Evolutionary conservation across 2,888 invertebrate species (phyloP).

Genomic region (Meganola albula): DNA sequence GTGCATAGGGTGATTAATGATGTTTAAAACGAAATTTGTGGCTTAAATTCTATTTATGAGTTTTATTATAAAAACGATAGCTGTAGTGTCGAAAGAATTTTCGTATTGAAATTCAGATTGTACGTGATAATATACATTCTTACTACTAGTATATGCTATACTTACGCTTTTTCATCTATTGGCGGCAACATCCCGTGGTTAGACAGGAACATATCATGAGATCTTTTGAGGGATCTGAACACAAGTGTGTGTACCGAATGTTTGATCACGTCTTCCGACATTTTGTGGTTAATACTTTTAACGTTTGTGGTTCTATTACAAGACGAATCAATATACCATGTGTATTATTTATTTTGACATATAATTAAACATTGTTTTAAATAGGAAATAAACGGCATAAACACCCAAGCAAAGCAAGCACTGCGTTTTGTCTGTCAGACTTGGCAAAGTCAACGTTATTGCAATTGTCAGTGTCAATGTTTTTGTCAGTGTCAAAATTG

Average conservation of each 20-base stretch:
- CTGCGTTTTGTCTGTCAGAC: conserved; percentile 19
- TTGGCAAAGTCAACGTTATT: too few relatives aligned
- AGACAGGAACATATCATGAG: conserved; percentile 97
- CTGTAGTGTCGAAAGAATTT: too few relatives aligned
- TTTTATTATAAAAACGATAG: too few relatives aligned
- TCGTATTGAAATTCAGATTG: neutral
- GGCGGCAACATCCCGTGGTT: conserved; percentile 92
- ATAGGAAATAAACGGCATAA: too few relatives aligned
- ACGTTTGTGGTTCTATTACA: too few relatives aligned
- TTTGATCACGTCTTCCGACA: conserved; percentile 91
- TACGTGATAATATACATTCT: neutral
- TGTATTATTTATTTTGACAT: neutral
- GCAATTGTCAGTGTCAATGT: neutral
- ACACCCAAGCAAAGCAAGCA: conserved; percentile 4
- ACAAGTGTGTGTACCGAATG: conserved; percentile 98
- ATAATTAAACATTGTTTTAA: neutral
- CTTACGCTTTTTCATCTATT: conserved; percentile 90
- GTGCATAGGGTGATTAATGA: too few relatives aligned
- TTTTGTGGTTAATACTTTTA: conserved; percentile 35
- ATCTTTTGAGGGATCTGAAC: conserved; percentile 96
- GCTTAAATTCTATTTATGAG: too few relatives aligned
- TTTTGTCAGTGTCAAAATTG: conserved; percentile 5
- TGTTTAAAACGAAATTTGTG: too few relatives aligned
- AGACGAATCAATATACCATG: neutral
- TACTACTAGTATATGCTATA: conserved; percentile 20